These are phyloP conservation scores for Mobula hypostoma DNA, from an alignment of 2,113 vertebrate genomes.

Conservation along the genomic window DNA sequence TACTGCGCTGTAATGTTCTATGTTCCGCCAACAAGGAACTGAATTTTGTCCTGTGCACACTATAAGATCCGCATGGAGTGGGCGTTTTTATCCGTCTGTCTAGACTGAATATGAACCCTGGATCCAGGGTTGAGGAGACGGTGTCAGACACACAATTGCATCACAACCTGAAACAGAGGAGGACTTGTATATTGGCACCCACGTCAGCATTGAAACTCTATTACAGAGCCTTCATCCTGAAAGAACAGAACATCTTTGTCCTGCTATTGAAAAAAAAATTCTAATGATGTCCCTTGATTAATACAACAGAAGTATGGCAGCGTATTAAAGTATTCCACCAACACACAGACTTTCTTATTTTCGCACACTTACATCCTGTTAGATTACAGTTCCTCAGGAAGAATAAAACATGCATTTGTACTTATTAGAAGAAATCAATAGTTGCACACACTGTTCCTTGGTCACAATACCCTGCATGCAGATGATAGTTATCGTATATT, in stretches of 20 bases:
- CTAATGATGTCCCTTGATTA: background rate
- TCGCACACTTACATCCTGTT: background rate
- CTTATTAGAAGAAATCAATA: background rate
- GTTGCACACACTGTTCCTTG: too few species aligned
- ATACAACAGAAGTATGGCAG: background rate
- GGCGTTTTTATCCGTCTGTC: background rate
- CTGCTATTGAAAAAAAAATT: background rate
- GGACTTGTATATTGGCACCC: background rate
- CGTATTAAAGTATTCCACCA: background rate
- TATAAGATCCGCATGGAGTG: background rate
- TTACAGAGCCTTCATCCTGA: background rate
- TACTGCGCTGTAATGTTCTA: too few species aligned
- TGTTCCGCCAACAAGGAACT: background rate
- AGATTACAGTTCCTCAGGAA: too few species aligned
- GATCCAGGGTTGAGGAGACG: background rate
- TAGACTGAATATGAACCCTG: conserved; percentile 17
- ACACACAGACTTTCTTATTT: background rate
- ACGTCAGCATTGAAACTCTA: background rate
- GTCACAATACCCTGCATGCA: background rate
- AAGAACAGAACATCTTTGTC: conserved; percentile 7
- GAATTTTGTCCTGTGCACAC: background rate
- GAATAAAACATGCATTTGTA: background rate
- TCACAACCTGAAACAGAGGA: background rate
- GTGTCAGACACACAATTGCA: background rate
- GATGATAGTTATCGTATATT: background rate